A percentile compares a stretch with the other conserved stretches of the same genome.
These are phyloP conservation scores for Anthrax anthrax DNA, from an alignment of 2,888 invertebrate genomes.

Conservation along the genomic window DNA sequence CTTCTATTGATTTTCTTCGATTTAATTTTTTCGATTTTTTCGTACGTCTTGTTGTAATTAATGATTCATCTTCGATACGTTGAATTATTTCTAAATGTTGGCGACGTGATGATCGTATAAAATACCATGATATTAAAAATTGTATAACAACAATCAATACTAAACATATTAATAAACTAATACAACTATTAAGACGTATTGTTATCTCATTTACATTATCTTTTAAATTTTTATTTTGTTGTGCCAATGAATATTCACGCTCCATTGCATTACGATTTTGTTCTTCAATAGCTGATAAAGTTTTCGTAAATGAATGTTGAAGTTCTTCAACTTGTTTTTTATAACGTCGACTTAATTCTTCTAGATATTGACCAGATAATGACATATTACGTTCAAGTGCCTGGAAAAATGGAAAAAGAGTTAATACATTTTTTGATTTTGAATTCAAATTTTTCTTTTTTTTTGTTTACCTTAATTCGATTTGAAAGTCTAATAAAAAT, in stretches of 20 bases:
- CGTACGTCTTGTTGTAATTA: conserved; percentile 2
- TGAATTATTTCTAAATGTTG: conserved; percentile 2
- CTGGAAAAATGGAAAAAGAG: conserved; percentile 35
- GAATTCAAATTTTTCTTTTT: too few species aligned
- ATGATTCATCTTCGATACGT: conserved; percentile 4
- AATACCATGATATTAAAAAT: conserved; percentile 5
- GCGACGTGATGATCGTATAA: neutral
- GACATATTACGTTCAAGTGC: conserved; percentile 94
- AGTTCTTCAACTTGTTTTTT: conserved; percentile 94
- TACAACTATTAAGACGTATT: conserved; percentile 38
- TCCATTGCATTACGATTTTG: conserved; percentile 54
- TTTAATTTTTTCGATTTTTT: conserved; percentile 14
- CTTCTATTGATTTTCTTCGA: conserved; percentile 52
- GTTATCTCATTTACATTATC: conserved; percentile 51
- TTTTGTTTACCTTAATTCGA: conserved; percentile 73
- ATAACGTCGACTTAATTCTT: conserved; percentile 87
- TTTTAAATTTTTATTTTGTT: conserved; percentile 55
- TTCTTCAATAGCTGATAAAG: conserved; percentile 55
- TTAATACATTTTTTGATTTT: neutral
- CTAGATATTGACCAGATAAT: conserved; percentile 88
- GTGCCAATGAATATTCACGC: conserved; percentile 62
- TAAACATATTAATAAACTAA: conserved; percentile 7
- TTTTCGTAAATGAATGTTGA: conserved; percentile 70
- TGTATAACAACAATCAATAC: conserved; percentile 6
- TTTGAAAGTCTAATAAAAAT: conserved; percentile 93